Evolutionary conservation across 92 coral and sea anemone genomes (phyloP), one percentile per base, ranked within the genome.

Genomic region (Heteractis magnifica): DNA sequence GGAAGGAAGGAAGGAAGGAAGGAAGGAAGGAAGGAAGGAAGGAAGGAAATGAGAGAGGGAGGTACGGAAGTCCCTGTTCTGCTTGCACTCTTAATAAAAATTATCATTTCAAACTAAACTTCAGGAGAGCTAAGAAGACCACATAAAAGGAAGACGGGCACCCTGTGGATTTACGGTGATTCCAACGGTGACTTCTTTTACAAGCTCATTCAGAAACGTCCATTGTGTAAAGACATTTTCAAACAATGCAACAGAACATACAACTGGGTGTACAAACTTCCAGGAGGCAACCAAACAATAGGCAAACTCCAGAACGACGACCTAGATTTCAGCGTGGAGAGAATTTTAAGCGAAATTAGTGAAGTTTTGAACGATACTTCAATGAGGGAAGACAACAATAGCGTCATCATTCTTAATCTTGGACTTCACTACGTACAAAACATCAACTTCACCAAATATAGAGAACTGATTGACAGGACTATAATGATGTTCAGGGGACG

Each of bases 351-450:
- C 0, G 97, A 93, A 53, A 93, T 93, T 59, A 70, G 88, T 44
- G 77, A 75, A 10, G 97, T 87, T 5, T 59, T 82, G 41, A 80
- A 87, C 49, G 80, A 82, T 19, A 75, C 87, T 1, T 71, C 59
- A 8, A 93, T 93, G 94, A 21, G 81, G 65, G 79, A 81, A 16
- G 83, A 91, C 86, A 53, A 49, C 49, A 72, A 85, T 56, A 89
- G 94, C 41, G 94, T 79, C 12, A 56, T 93, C 49, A 44, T 93
- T 4, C 87, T 93, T 10, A 93, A 93, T 88, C 86, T 93, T 9
- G 97, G 97, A 23, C 97, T 93, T 71, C 97, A 93, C 76, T 93
- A 93, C 65, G 97, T 93, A 11, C 97, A 93, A 58, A 93, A 93
- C 44, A 72, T 93, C 13, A 93, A 93, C 86, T 93, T 93, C 71